phyloP scores from a whole-genome alignment of 2,888 invertebrate species.

The Lithosia quadra region DNA sequence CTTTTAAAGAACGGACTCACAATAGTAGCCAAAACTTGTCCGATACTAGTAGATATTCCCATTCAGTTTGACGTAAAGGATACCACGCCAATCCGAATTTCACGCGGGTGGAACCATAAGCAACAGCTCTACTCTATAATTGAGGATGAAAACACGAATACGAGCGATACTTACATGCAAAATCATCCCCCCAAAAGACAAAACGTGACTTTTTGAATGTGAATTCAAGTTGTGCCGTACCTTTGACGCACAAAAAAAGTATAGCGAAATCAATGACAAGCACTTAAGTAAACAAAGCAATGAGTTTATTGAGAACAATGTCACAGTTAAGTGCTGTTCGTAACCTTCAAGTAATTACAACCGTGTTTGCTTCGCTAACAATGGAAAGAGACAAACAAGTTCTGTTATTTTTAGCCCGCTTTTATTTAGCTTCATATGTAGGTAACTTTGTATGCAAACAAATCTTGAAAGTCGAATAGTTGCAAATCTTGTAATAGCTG shows the following conservation, averaged over 20 bases:
- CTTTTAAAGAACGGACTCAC: no score
- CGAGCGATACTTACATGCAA: neutral
- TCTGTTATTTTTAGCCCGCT: neutral
- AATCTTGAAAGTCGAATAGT: neutral
- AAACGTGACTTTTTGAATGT: slow-evolving; percentile 4
- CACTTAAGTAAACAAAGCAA: slow-evolving; percentile 14
- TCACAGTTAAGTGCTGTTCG: slow-evolving; percentile 5
- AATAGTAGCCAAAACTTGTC: no score
- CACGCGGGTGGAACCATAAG: neutral
- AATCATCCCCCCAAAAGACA: neutral
- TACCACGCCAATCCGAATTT: no score
- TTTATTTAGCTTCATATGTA: neutral
- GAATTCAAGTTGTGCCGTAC: neutral
- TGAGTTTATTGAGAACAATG: slow-evolving; percentile 14
- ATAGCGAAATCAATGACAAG: neutral
- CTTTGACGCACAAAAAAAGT: neutral
- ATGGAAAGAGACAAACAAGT: neutral
- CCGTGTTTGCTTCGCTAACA: slow-evolving; percentile 6
- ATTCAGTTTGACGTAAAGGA: no score
- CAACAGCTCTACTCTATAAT: neutral
- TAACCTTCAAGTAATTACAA: slow-evolving; percentile 13
- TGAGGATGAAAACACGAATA: neutral
- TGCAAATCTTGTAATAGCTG: no score
- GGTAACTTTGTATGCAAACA: neutral
- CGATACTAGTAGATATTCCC: no score